Evolutionary conservation across 2,797 vertebrate species (phyloP), one percentile per base, ranked within the genome.

Genomic region (Lateolabrax maculatus): DNA sequence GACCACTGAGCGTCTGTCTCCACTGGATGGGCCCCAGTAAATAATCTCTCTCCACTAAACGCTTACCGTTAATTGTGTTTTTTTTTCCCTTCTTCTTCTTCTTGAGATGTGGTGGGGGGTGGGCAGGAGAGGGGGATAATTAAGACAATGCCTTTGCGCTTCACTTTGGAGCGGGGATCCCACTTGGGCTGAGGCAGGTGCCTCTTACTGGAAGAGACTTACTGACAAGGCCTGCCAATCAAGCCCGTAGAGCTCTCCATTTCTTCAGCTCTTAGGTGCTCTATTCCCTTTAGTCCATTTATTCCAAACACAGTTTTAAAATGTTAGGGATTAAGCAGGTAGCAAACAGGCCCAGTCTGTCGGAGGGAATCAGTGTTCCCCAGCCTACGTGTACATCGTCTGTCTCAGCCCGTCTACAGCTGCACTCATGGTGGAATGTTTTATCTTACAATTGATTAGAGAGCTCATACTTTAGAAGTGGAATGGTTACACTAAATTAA

Each of bases 151-250:
- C 91, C 85, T 93, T 88, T 90, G 88, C 53, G 86, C 88, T 90
- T 92, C 86, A 84, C 87, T 93, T 91, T 92, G 83, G 91, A 92
- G 86, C 72, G 19, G 72, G 85, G 88, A 89, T 93, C 92, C 93
- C 93, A 92, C 92, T 73, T 89, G 94, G 92, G 83, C 87, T 63
- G 77, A 91, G 91, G 91, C 94, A 96, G 94, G 94, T 95, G 94
- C 91, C 90, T 94, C 91, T 94, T 91, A 92, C 93, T 92, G 93
- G 90, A 90, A 91, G 84, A 93, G 88, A 86, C 85, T 86, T 66
- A 75, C 93, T 79, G 94, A 95, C 94, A 93, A 93, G 92, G 86
- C 90, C 93, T 94, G 95, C 91, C 95, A 96, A 95, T 96, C 95
- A 95, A 88, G 77, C 76, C 76, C 48, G 85, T 84, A 87, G 88